Conservation (phyloP, 2,113 vertebrate species). For the Falco punctatus region DNA sequence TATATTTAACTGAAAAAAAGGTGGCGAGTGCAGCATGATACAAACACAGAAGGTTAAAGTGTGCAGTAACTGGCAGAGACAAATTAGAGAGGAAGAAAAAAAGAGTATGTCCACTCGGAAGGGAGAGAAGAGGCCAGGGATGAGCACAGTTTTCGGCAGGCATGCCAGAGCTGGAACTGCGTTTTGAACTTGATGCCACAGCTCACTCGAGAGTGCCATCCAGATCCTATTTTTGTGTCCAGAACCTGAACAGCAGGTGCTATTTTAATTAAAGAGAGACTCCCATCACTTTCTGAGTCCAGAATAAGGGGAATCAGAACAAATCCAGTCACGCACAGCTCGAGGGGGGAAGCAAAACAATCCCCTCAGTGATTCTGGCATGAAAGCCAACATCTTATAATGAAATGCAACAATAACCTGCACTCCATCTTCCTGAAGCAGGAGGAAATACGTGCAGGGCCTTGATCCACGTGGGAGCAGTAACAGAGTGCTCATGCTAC, state of each 20-base stretch:
- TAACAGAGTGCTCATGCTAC: not conserved
- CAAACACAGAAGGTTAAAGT: constrained; percentile 32
- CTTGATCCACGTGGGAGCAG: not conserved
- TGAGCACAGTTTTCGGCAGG: not conserved
- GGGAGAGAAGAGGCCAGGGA: not conserved
- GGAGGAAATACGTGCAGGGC: not conserved
- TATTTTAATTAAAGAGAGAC: constrained; percentile 23
- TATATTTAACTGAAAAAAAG: constrained; percentile 54
- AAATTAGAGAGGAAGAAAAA: not conserved
- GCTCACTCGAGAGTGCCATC: not conserved
- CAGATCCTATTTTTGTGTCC: not conserved
- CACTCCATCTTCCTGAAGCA: not conserved
- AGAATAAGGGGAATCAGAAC: constrained; percentile 18
- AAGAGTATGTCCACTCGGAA: not conserved
- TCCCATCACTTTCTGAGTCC: not conserved
- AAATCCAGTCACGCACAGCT: not conserved
- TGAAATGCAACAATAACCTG: not conserved
- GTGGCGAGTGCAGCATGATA: not conserved
- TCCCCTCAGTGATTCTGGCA: not conserved
- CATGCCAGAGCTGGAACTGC: not conserved
- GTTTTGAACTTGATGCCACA: not conserved
- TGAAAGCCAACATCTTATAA: not conserved
- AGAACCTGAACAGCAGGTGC: not conserved
- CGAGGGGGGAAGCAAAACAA: not conserved
- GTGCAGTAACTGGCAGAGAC: not conserved